Conservation (phyloP, 2,113 vertebrate genomes). For the Solenodon paradoxus region DNA sequence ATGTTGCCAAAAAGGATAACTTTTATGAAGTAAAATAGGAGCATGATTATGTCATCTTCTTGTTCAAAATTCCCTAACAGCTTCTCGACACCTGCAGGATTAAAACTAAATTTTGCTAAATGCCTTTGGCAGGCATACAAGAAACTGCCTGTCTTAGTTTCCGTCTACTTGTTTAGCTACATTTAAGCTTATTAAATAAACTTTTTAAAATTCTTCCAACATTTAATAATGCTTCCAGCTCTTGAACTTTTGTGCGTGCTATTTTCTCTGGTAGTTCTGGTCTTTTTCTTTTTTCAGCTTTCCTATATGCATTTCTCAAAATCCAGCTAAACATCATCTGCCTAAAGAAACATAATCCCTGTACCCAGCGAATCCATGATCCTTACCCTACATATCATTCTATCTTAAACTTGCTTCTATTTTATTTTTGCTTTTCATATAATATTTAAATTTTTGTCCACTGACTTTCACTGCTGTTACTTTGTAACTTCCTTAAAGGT, state of each 20-base stretch:
- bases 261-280: background rate
- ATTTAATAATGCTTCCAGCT: background rate
- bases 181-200: background rate
- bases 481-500: background rate
- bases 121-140: background rate
- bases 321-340: background rate
- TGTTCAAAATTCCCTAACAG: slow-evolving; percentile 25
- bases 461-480: background rate
- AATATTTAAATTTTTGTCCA: background rate
- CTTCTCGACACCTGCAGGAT: slow-evolving; percentile 26
- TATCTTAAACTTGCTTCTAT: background rate
- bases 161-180: background rate
- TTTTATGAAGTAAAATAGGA: slow-evolving; percentile 13
- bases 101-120: slow-evolving; percentile 36
- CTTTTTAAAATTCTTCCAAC: background rate
- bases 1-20: background rate
- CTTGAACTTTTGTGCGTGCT: background rate
- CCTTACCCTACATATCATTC: background rate
- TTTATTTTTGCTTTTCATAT: background rate
- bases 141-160: background rate
- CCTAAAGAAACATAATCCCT: background rate
- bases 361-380: background rate
- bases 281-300: background rate
- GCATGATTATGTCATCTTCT: slow-evolving; percentile 15
- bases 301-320: background rate